Evolutionary conservation across 2,113 vertebrate species (phyloP).

Genomic region (Varanus salvator): DNA sequence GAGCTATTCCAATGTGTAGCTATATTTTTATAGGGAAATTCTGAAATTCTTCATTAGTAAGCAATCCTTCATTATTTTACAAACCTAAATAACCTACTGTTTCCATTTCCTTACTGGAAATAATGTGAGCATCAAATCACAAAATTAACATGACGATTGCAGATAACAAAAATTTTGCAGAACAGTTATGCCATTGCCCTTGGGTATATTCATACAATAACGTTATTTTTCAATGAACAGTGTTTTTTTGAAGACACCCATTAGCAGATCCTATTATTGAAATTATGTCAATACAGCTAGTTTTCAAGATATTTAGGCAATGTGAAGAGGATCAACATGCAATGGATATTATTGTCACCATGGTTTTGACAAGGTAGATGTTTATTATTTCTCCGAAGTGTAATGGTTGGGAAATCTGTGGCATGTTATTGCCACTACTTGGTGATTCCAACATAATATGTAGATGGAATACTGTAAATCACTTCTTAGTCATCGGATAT

Average conservation of each 20-base stretch:
- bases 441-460: background rate
- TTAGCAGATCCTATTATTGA: background rate
- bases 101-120: slow-evolving; percentile 50
- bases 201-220: slow-evolving; percentile 8
- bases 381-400: background rate
- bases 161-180: slow-evolving; percentile 57
- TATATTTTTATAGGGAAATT: slow-evolving; percentile 50
- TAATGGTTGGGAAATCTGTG: background rate
- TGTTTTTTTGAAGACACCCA: background rate
- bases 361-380: background rate
- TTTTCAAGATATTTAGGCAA: background rate
- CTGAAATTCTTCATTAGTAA: slow-evolving; percentile 40
- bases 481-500: background rate
- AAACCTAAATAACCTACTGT: slow-evolving; percentile 22
- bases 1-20: slow-evolving; percentile 37
- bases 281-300: background rate
- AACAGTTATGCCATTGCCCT: background rate
- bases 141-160: slow-evolving; percentile 52
- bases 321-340: background rate
- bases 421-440: background rate
- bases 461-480: background rate
- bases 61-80: slow-evolving; percentile 43
- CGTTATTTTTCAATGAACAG: background rate
- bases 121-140: slow-evolving; percentile 44
- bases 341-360: background rate